Base-by-base conservation (phyloP, 1,140 invertebrate species). In the Odontomachus brunneus region DNA sequence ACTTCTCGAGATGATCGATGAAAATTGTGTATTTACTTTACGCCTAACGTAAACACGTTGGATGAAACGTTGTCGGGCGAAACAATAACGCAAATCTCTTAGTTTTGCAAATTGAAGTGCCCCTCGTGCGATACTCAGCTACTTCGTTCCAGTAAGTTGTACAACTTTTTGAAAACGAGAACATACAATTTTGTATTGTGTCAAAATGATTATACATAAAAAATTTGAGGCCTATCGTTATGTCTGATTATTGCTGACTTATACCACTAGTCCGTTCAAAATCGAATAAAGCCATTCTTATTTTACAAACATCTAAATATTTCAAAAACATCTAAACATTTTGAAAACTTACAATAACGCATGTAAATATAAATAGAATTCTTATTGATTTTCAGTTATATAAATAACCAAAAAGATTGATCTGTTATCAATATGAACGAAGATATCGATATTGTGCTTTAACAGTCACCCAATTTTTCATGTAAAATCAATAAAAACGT, bases 171-270 rank as follows among this genome's bases (percentile, higher is more conserved):
- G 19, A 29, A 78, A 57, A 57, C 38, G 0, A 69, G 33, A 15
- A 26, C 17, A 12, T 17, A n/a, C 17, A 49, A 63, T 75, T 51
- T 49, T 63, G 12, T 24, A 15, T 51, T 9, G 4, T 0, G 11
- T 49, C 1, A 22, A 75, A 19, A 29, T 38, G 48, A 53, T 55
- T 5, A 7, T 19, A 22, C 44, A 53, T 67, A 7, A 74, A 74
- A 19, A 26, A 3, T 29, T 7, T 44, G 38, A 44, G 5, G 29
- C 5, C 29, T 33, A 44, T 44, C 3, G 9, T 44, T 44, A 17
- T 38, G 12, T 74, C 19, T 66, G 4, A 76, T 24, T 33, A 76
- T 53, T 65, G 66, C 44, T 65, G 26, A 9, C 17, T 63, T 38
- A n/a, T 53, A 24, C 0, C 3, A 51, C 15, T 51, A 33, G 5